Base-by-base conservation (phyloP, 2,113 vertebrate species). In the Scortum barcoo region DNA sequence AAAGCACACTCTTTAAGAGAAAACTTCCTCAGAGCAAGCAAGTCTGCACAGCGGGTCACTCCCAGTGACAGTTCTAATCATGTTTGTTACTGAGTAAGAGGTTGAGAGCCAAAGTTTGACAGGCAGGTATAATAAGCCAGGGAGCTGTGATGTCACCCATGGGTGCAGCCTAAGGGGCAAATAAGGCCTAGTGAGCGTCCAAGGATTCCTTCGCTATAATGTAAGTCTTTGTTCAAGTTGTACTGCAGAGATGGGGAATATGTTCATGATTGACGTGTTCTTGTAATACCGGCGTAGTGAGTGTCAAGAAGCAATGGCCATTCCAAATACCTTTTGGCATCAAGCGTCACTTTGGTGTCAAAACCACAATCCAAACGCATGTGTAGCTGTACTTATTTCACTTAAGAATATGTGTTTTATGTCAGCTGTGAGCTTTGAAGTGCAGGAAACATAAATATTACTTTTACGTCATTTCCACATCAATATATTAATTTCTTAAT, bases 91-190 rank as follows among this genome's bases (percentile, higher is more conserved):
- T 67, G 85, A 76, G 89, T 89, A 83, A 88, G 79, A 78, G 76
- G 82, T 67, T 83, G 78, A 87, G 82, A 85, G 67, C 48, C 5
- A 4, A 80, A 40, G 78, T 51, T 85, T 95, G 95, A 95, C 60
- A 33, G 92, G 89, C 94, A 93, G 93, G 92, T 92, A 91, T 94
- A 94, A 95, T 96, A 94, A 92, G 58, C 78, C 91, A 86, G 63
- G 22, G 70, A 92, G 93, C 85, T 90, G 80, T 91, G 91, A 93
- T 91, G 93, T 93, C 93, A 92, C 92, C 91, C 88, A 72, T 83
- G 92, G 93, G 92, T 72, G 77, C 86, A 81, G 93, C 93, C 90
- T 14, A n/a, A n/a, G 0, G 83, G 88, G 93, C 77, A 77, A 92
- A 87, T 40, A 82, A 78, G 83, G 70, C 87, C 78, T 46, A 68